These are phyloP conservation scores for Monarcha castaneiventris DNA, from an alignment of 2,113 vertebrate genomes.

Conservation along the genomic window DNA sequence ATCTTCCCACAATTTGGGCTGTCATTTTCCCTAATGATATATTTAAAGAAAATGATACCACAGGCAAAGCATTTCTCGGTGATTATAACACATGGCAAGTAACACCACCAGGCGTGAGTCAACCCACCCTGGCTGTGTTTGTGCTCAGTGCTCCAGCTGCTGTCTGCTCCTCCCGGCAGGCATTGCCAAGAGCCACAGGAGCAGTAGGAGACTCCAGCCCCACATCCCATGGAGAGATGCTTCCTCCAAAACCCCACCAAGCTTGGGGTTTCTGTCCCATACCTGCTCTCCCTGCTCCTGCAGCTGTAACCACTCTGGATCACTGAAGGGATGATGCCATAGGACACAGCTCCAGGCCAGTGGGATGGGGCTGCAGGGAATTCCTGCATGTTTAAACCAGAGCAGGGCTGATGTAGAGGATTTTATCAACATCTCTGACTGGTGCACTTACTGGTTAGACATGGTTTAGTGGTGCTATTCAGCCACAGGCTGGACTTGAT, in stretches of 20 bases:
- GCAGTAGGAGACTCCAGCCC: not conserved
- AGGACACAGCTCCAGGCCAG: accelerated
- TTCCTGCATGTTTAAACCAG: not conserved
- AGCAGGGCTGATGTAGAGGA: not conserved
- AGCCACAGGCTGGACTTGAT: not conserved
- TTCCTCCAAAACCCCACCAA: not conserved
- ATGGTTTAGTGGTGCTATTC: not conserved
- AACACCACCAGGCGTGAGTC: slow-evolving; percentile 16
- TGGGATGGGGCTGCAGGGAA: not conserved
- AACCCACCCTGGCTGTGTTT: not conserved
- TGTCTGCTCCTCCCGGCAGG: not conserved
- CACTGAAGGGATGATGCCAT: not conserved
- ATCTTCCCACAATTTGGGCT: slow-evolving; percentile 52
- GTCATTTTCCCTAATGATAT: slow-evolving; percentile 62
- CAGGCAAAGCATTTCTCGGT: slow-evolving; percentile 35
- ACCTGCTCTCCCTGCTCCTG: accelerated
- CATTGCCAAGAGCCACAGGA: not conserved
- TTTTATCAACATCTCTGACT: not conserved
- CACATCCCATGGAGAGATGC: not conserved
- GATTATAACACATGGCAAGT: slow-evolving; percentile 25
- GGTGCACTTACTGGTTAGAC: not conserved
- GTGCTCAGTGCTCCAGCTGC: not conserved
- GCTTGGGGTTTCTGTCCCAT: not conserved
- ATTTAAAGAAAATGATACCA: slow-evolving; percentile 60
- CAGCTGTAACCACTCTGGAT: accelerated